Evolutionary conservation across 2,888 invertebrate species (phyloP), one percentile per base, ranked within the genome.

Genomic region (Merodon equestris): DNA sequence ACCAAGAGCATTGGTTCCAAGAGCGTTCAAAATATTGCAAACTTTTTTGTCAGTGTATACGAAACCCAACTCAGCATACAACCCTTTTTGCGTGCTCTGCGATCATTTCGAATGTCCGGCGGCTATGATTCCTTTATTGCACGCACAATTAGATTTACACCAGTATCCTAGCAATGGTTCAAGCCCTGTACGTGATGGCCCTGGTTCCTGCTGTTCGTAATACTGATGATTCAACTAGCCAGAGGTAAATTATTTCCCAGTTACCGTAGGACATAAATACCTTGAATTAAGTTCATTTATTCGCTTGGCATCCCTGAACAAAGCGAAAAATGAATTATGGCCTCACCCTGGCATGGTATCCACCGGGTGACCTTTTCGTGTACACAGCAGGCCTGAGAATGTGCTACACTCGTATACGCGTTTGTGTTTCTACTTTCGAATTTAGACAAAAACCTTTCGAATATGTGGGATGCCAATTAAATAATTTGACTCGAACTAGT

Each of bases 71-170:
- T 38, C 27, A 50, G 9, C 1, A 40, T 38, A 68, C 40, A 79
- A 81, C 66, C 82, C 81, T 79, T 82, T 76, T 82, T 76, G 82
- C 82, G 81, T 82, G 82, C 61, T 68, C 13, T 60, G 58, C 57
- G 67, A 81, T 76, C 79, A 66, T 82, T 81, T 73, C 44, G 64
- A 68, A 74, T 60, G 72, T 70, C 76, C 79, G 68, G 70, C 50
- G 64, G 79, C 81, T 51, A 71, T 76, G 81, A 82, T 82, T 82
- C 74, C 68, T 74, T 82, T 74, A 64, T 57, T 72, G 79, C 82
- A 82, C 82, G 82, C 82, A 82, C 82, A 64, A 82, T 82, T 82
- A 75, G 75, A 75, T 71, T 75, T 67, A 81, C 75, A 61, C 58
- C 54, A 63, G 34, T 38, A 50, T 74, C 50, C 54, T 58, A 40